A percentile compares a stretch with the other conserved stretches of the same genome.
Evolutionary conservation across 2,888 invertebrate species (phyloP).

Genomic region (Drosophila longiperda): DNA sequence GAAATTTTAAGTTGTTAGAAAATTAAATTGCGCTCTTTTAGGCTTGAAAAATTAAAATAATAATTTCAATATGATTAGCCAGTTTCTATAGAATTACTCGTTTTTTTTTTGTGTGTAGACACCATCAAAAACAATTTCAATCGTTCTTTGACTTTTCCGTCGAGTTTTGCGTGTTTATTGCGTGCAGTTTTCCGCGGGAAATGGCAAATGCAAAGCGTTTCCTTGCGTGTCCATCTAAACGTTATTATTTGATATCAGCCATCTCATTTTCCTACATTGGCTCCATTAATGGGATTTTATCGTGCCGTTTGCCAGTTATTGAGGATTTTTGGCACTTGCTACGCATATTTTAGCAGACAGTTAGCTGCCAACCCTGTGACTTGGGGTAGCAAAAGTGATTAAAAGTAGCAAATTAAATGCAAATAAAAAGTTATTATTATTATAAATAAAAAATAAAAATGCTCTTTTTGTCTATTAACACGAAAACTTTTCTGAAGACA

Average conservation of each 20-base stretch:
- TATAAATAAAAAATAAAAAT: neutral
- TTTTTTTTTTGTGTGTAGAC: neutral
- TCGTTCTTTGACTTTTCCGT: conserved; percentile 59
- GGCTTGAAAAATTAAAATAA: neutral
- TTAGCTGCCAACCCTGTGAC: conserved; percentile 36
- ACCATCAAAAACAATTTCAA: conserved; percentile 19
- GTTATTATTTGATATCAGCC: conserved; percentile 73
- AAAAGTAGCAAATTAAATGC: conserved; percentile 50
- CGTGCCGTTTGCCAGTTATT: conserved; percentile 61
- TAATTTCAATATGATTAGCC: conserved; percentile 33
- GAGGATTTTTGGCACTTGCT: conserved; percentile 48
- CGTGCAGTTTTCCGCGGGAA: conserved; percentile 45
- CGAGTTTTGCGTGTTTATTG: conserved; percentile 47
- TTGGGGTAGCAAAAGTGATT: conserved; percentile 50
- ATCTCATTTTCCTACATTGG: conserved; percentile 46
- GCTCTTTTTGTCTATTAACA: neutral
- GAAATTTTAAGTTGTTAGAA: no score
- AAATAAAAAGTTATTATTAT: conserved; percentile 24
- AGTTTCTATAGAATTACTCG: conserved; percentile 12
- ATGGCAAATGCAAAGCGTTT: conserved; percentile 68
- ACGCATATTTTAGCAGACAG: conserved; percentile 61
- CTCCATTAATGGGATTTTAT: conserved; percentile 64
- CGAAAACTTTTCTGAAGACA: neutral
- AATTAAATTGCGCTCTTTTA: neutral
- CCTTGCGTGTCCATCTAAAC: conserved; percentile 72